Evolutionary conservation across 1,140 invertebrate genomes (phyloP), one percentile per base, ranked within the genome.

Genomic region (Cepaea nemoralis): DNA sequence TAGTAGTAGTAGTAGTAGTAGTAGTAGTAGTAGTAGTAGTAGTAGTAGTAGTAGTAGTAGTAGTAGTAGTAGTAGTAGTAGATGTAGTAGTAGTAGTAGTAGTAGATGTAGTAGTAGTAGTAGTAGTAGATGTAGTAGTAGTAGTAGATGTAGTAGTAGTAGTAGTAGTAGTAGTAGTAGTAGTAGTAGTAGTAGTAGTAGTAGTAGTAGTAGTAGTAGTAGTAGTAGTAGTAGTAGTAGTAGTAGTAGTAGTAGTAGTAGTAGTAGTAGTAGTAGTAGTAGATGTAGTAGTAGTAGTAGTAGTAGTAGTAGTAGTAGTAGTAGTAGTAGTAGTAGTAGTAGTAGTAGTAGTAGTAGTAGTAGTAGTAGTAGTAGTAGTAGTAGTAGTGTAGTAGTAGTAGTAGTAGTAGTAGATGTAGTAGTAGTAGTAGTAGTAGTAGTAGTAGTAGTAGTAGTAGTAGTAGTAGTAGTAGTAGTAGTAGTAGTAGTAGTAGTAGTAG

Each of bases 11-110:
- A 40, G 31, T 37, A 40, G n/a, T 71, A 40, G 39, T 37, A 37
- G 39, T 37, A 71, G 69, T 71, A 71, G 69, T 71, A 71, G 31
- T 71, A 71, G 69, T 71, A 71, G 69, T 71, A 71, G 69, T 71
- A 71, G 69, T 33, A 71, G 69, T 33, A 71, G 69, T 71, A 39
- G 69, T 71, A 71, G 69, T 71, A 71, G 69, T 71, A 39, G 69
- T 71, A 71, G 69, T 71, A 71, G 69, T 71, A 71, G 69, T 71
- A 71, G 69, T 71, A 71, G 69, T 71, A 71, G 31, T 71, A 71
- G 69, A 35, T 35, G 37, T 71, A 71, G 69, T 71, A 71, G 69
- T 71, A 71, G 69, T 71, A 71, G 31, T 33, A 71, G 69, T 33
- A 71, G 69, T 71, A 39, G 69, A 35, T 35, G 69, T 71, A 71